Percentiles rank a stretch among this genome's conserved stretches.
Conservation (phyloP, 2,113 vertebrate species). For the Indicator maculatus region DNA sequence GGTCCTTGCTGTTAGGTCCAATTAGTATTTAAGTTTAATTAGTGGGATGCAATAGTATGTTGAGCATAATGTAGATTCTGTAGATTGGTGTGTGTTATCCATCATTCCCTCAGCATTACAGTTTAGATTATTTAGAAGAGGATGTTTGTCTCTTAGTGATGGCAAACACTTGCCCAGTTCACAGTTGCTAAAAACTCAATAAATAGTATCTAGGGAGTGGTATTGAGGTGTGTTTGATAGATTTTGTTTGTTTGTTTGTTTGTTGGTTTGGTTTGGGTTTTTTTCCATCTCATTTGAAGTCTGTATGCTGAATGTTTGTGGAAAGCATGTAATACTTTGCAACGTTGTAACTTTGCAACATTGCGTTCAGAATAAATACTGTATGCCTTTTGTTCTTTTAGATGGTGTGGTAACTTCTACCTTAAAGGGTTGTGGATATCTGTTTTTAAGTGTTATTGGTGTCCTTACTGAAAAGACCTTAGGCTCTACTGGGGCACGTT, state of each 20-base stretch:
- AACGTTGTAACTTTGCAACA: background rate
- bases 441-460: background rate
- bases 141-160: background rate
- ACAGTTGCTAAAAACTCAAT: background rate
- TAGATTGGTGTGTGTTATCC: background rate
- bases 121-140: background rate
- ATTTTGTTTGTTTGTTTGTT: no score
- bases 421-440: background rate
- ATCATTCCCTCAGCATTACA: background rate
- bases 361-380: background rate
- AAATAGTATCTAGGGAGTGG: background rate
- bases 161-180: background rate
- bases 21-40: background rate
- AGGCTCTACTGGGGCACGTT: background rate
- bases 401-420: background rate
- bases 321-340: constrained; percentile 1
- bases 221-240: no score
- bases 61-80: background rate
- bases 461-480: background rate
- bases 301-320: background rate
- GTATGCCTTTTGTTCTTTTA: background rate
- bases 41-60: background rate
- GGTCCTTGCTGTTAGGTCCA: background rate
- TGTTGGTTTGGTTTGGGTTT: background rate
- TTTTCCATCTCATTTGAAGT: background rate